These are phyloP conservation scores for Balaeniceps rex DNA, from an alignment of 2,113 vertebrate genomes.

Conservation along the genomic window DNA sequence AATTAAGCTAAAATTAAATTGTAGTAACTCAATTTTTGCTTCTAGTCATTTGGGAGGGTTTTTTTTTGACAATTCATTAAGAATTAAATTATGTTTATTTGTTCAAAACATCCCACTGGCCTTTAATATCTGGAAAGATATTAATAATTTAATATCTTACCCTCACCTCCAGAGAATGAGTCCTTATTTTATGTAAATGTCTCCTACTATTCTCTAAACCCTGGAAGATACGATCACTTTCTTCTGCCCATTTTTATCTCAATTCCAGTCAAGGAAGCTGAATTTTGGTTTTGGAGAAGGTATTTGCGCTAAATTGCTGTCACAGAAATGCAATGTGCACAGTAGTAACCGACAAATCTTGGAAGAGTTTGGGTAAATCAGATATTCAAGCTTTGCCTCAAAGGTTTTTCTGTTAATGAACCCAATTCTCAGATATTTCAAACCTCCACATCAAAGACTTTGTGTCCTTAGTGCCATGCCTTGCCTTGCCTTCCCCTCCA, in stretches of 20 bases:
- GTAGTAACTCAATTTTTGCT: not conserved
- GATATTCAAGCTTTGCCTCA: not conserved
- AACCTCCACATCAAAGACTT: not conserved
- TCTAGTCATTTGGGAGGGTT: not conserved
- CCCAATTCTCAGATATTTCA: not conserved
- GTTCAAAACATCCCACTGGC: conserved; percentile 21
- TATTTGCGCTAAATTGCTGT: not conserved
- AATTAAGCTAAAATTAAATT: conserved; percentile 22
- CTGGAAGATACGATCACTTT: not conserved
- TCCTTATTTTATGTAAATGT: not conserved
- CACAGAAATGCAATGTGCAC: not conserved
- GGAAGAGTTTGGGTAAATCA: not conserved
- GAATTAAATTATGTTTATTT: conserved; percentile 45
- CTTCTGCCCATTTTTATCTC: not conserved
- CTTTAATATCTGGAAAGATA: conserved; percentile 8
- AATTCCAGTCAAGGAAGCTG: not conserved
- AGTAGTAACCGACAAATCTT: not conserved
- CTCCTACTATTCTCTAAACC: not conserved
- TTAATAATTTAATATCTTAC: not conserved
- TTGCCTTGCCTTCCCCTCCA: not conserved
- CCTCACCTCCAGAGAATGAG: not conserved
- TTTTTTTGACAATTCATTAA: not conserved
- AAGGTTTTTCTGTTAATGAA: not conserved
- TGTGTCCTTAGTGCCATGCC: not conserved
- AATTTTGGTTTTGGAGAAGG: not conserved